A percentile compares a stretch with the other conserved stretches of the same genome.
These are phyloP conservation scores for Dipus sagitta DNA, from an alignment of 2,797 vertebrate genomes.

Conservation along the genomic window DNA sequence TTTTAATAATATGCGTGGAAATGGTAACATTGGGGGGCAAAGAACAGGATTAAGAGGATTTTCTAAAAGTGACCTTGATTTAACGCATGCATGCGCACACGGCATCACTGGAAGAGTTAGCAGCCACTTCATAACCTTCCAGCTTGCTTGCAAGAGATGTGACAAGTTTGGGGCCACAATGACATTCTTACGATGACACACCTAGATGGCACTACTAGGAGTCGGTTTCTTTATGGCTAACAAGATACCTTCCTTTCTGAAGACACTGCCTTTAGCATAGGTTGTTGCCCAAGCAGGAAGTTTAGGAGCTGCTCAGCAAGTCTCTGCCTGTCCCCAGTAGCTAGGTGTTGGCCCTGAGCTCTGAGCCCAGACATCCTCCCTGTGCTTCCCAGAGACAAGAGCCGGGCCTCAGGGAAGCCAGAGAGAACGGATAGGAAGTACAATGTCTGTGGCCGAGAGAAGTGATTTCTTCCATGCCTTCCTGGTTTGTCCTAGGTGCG, in stretches of 20 bases:
- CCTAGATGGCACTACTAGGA: accelerated
- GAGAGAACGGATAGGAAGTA: not conserved
- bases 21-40: not conserved
- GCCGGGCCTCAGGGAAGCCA: not conserved
- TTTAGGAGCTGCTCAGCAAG: slow-evolving; percentile 9
- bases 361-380: not conserved
- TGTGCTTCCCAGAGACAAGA: not conserved
- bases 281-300: slow-evolving; percentile 6
- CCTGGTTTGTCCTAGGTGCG: slow-evolving; percentile 84
- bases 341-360: not conserved
- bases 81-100: not conserved
- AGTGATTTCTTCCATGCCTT: not conserved
- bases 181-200: accelerated
- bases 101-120: not conserved
- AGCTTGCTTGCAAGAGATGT: not conserved
- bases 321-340: slow-evolving; percentile 39
- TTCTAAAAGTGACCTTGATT: not conserved
- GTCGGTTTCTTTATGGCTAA: not conserved
- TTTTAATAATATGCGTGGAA: not conserved
- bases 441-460: not conserved
- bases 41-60: not conserved
- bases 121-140: not conserved
- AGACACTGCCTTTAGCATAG: not conserved
- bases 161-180: not conserved
- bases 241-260: not conserved